Base-by-base conservation (phyloP, 2,113 vertebrate genomes). In the Paralichthys olivaceus region DNA sequence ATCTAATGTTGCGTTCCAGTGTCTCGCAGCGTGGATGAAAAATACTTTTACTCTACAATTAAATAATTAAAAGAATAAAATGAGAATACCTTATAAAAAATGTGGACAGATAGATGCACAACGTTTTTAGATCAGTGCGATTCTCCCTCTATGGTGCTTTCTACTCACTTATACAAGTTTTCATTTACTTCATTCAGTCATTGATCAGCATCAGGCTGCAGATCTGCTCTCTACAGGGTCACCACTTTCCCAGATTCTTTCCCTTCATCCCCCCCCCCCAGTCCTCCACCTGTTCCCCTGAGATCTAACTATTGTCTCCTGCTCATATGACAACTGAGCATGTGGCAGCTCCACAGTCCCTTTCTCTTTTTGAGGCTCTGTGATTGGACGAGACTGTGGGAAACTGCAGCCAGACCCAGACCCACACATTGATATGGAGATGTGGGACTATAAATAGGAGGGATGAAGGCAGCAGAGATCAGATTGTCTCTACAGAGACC, bases 381-480 rank as follows among this genome's bases (percentile, higher is more conserved):
- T 84, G 83, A 93, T 93, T 93, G 92, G 92, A 29, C 84, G 32
- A 85, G 61, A 93, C 65, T 93, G 92, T 94, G 93, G 80, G 93
- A 94, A 93, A 81, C 45, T 87, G 59, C 77, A 73, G 22, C 26
- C 68, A 90, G 80, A 79, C 74, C 64, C 14, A 85, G 85, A 92
- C 91, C 82, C 93, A 93, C 90, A 87, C 90, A 93, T 93, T 93
- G 75, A 93, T 89, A 93, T 92, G 92, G 85, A 91, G 92, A 94
- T 92, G 75, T 77, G 80, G 66, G 84, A 89, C 66, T 93, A 93
- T 93, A 93, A 93, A 92, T 88, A 91, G 82, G 85, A 90, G 91
- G 79, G 86, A 63, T 76, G 86, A 78, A 88, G 79, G 74, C 87
- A 82, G 76, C 58, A 83, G 61, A 90, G 56, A 89, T 72, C 92